Conservation (phyloP, 2,797 vertebrate genomes). For the Todus mexicanus region DNA sequence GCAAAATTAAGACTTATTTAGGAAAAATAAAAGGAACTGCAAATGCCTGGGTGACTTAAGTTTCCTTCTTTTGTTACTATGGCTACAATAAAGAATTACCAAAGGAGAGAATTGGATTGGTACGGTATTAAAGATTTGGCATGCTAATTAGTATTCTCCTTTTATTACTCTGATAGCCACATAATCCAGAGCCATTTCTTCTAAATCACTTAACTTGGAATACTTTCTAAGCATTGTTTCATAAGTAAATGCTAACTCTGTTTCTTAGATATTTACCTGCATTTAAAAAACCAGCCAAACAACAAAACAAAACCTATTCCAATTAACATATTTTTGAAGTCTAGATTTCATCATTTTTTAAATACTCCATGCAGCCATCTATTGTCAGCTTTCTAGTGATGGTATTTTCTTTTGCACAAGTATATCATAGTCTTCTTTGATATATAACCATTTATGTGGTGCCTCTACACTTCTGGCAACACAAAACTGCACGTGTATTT, state of each 20-base stretch:
- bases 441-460: background rate
- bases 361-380: background rate
- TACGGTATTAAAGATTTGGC: conserved; percentile 22
- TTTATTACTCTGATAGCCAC: background rate
- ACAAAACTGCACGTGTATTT: background rate
- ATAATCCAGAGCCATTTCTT: conserved; percentile 4
- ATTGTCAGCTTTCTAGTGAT: background rate
- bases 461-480: background rate
- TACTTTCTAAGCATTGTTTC: conserved; percentile 9
- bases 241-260: background rate
- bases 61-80: conserved; percentile 16
- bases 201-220: conserved; percentile 15
- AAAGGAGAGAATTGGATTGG: background rate
- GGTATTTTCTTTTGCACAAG: background rate
- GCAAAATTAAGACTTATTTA: background rate
- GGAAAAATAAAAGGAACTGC: background rate
- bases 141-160: conserved; percentile 34
- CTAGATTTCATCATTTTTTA: conserved; percentile 6
- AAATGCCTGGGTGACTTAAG: conserved; percentile 5
- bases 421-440: background rate
- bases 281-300: background rate
- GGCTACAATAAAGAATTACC: conserved; percentile 22
- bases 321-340: conserved; percentile 36
- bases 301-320: background rate
- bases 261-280: background rate